Conservation (phyloP, 2,113 vertebrate species). For the Dendropsophus ebraccatus region DNA sequence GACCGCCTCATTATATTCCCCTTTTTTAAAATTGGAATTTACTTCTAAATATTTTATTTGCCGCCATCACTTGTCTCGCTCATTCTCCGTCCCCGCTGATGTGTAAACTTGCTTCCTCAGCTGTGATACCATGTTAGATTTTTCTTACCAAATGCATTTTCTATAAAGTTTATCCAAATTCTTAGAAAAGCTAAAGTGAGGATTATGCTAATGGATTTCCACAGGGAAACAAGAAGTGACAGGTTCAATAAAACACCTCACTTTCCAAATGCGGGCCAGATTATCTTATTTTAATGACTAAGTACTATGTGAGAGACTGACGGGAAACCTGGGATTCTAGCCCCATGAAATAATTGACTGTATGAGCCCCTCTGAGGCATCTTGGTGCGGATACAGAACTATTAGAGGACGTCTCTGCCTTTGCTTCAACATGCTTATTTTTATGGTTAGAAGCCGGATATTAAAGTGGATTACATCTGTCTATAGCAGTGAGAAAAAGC, state of each 20-base stretch:
- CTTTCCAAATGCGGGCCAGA: slow-evolving; percentile 34
- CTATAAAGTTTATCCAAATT: slow-evolving; percentile 16
- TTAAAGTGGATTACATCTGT: slow-evolving; percentile 25
- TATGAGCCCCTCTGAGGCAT: background rate
- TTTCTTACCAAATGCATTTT: background rate
- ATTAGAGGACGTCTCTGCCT: background rate
- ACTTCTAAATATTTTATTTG: slow-evolving; percentile 8
- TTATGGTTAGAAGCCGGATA: background rate
- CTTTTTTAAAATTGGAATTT: slow-evolving; percentile 20
- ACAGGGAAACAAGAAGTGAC: slow-evolving; percentile 25
- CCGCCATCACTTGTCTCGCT: background rate
- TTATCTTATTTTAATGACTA: slow-evolving; percentile 47
- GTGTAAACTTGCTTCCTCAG: background rate
- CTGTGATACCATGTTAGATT: background rate
- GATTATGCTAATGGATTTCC: slow-evolving; percentile 40
- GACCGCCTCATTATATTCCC: background rate
- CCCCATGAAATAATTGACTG: background rate
- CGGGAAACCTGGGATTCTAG: background rate
- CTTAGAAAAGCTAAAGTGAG: slow-evolving; percentile 25
- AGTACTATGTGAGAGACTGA: background rate
- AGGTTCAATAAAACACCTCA: slow-evolving; percentile 43
- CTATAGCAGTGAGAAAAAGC: background rate
- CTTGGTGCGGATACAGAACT: background rate
- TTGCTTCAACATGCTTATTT: background rate
- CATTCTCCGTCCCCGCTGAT: slow-evolving; percentile 22